These are phyloP conservation scores for Sipha maydis DNA, from an alignment of 2,888 invertebrate species.

Conservation along the genomic window DNA sequence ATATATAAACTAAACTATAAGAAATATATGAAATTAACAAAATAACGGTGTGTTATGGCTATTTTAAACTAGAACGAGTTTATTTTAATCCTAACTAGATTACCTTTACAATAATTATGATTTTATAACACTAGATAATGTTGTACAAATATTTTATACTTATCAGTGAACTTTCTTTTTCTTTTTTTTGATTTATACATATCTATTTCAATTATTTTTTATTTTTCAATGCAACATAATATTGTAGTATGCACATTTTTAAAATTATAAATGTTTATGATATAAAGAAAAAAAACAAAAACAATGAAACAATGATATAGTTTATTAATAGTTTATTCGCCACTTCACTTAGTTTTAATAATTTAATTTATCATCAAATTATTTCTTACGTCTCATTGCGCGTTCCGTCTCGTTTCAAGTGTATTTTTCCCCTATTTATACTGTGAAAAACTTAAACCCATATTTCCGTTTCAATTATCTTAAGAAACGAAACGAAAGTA, in stretches of 20 bases:
- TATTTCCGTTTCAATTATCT: slow-evolving; percentile 51
- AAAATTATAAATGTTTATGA: background rate
- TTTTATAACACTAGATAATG: too few species aligned
- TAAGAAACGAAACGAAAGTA: slow-evolving; percentile 3
- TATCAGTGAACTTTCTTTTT: too few species aligned
- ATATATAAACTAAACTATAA: too few species aligned
- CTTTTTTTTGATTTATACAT: too few species aligned
- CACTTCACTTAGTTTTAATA: background rate
- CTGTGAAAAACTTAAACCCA: slow-evolving; percentile 51
- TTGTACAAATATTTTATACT: too few species aligned
- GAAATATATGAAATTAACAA: too few species aligned
- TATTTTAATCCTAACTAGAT: too few species aligned
- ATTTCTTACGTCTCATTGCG: slow-evolving; percentile 15
- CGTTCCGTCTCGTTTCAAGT: slow-evolving; percentile 35
- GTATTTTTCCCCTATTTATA: slow-evolving; percentile 46
- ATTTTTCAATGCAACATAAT: background rate
- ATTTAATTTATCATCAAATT: slow-evolving; percentile 13
- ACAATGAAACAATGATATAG: background rate
- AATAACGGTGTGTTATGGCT: too few species aligned
- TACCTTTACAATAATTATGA: too few species aligned
- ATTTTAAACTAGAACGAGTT: too few species aligned
- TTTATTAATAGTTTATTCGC: background rate
- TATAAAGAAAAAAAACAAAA: background rate
- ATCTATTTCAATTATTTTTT: too few species aligned
- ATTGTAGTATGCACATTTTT: background rate